Evolutionary conservation across 1,140 invertebrate genomes (phyloP), one percentile per base, ranked within the genome.

Genomic region (Plectrocnemia conspersa): DNA sequence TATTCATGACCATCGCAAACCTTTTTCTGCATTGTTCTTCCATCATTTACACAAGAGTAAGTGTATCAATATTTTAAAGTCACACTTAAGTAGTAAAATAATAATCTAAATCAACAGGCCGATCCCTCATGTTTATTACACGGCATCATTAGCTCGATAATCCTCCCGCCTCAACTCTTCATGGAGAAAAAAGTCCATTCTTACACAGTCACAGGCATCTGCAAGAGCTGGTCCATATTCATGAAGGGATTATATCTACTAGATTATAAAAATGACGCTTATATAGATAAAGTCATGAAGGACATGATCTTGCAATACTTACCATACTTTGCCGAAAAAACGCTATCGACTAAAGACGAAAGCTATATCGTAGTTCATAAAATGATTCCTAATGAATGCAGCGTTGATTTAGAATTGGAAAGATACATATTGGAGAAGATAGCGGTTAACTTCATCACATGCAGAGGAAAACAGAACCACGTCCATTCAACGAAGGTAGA

Each of bases 1-100:
- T 62, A 11, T 53, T 59, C 19, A 50, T 56, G 0, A 47, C 54
- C 16, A 21, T 59, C 36, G 56, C 52, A 44, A 59, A 38, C 2
- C 23, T 62, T 18, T 58, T 62, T 44, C 24, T 62, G 21, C 60
- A 62, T 53, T 62, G 60, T 38, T 59, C 56, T 19, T 53, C 52
- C 3, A 62, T 62, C n/a, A 59, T 62, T 25, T 62, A 62, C 48
- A 48, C 49, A 11, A 62, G 60, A 23, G 60, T 62, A 54, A 53
- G 45, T 19, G 2, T 44, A 52, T 44, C 22, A 6, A 21, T 46
- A 45, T 38, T 36, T 47, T 54, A n/a, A n/a, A n/a, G n/a, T n/a
- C n/a, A n/a, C n/a, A n/a, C n/a, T n/a, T n/a, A n/a, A n/a, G n/a
- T n/a, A n/a, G n/a, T n/a, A n/a, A n/a, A n/a, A n/a, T n/a, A n/a